These are phyloP conservation scores for Mnemiopsis leidyi DNA, from an alignment of 37 sponge, comb jelly and placozoan species.

Conservation along the genomic window DNA sequence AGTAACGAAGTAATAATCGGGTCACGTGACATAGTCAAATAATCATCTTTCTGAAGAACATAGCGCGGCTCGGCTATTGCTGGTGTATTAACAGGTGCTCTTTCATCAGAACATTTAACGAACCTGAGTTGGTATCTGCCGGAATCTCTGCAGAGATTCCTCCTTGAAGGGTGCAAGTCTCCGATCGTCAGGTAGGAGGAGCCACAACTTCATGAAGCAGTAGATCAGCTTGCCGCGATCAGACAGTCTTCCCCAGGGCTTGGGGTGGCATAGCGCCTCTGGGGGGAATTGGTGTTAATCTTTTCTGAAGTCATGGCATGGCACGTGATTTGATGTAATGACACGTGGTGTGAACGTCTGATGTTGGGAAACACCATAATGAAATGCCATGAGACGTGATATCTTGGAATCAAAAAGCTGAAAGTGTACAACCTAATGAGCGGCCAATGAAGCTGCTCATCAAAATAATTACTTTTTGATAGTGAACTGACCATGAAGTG, in stretches of 20 bases:
- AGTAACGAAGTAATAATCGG: neutral
- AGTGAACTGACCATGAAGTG: too few species aligned
- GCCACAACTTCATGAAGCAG: conserved; percentile 38
- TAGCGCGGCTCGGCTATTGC: too few species aligned
- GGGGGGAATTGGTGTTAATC: neutral
- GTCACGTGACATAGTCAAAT: neutral
- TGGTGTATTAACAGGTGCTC: too few species aligned
- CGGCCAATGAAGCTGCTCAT: too few species aligned
- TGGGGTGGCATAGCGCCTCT: conserved; percentile 25
- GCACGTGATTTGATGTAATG: neutral
- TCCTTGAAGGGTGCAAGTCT: conserved; percentile 44
- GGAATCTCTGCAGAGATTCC: conserved; percentile 35
- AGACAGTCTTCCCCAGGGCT: conserved; percentile 12
- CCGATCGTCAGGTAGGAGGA: neutral
- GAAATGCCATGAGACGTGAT: neutral
- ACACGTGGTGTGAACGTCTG: neutral
- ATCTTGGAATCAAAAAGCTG: neutral
- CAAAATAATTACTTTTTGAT: too few species aligned
- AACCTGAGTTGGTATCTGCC: conserved; percentile 30
- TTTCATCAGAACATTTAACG: too few species aligned
- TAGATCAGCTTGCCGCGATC: conserved; percentile 22
- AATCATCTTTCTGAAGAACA: too few species aligned
- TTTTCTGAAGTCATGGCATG: neutral
- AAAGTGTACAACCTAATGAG: too few species aligned
- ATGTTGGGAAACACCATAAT: too few species aligned